These are phyloP conservation scores for Colossoma macropomum DNA, from an alignment of 2,113 vertebrate genomes.

Conservation along the genomic window DNA sequence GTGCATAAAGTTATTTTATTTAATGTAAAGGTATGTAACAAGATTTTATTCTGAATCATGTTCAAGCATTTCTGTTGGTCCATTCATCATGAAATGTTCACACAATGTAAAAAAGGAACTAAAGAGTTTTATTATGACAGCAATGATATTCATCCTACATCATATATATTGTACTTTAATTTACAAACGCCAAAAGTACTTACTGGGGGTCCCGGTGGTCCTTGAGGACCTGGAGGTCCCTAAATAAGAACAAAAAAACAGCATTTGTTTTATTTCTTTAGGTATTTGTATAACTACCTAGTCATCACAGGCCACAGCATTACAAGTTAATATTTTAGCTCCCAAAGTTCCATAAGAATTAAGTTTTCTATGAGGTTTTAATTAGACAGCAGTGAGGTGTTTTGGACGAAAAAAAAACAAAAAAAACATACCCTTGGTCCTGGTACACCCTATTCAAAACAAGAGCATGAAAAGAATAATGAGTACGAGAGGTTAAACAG, in stretches of 20 bases:
- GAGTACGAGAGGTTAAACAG: background rate
- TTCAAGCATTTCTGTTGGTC: too few relatives aligned
- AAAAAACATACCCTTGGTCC: constrained; percentile 88
- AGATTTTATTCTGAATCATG: too few relatives aligned
- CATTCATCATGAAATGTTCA: too few relatives aligned
- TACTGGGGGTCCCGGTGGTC: constrained; percentile 91
- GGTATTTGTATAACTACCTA: background rate
- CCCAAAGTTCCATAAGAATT: too few relatives aligned
- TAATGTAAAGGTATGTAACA: too few relatives aligned
- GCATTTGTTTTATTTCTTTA: background rate
- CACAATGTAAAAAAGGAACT: too few relatives aligned
- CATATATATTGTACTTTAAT: background rate
- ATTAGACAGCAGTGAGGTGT: background rate
- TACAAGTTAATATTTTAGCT: background rate
- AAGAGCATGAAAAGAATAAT: constrained; percentile 51
- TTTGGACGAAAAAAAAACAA: background rate
- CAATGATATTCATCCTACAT: background rate
- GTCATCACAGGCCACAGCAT: too few relatives aligned
- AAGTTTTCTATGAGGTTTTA: background rate
- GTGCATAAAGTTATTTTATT: too few relatives aligned
- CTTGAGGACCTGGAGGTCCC: constrained; percentile 89
- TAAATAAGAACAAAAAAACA: constrained; percentile 50
- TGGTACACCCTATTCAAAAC: constrained; percentile 82
- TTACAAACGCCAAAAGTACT: constrained; percentile 62
- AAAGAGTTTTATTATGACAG: too few relatives aligned